Conservation (phyloP, 2,888 invertebrate genomes). For the Troilus luridus region DNA sequence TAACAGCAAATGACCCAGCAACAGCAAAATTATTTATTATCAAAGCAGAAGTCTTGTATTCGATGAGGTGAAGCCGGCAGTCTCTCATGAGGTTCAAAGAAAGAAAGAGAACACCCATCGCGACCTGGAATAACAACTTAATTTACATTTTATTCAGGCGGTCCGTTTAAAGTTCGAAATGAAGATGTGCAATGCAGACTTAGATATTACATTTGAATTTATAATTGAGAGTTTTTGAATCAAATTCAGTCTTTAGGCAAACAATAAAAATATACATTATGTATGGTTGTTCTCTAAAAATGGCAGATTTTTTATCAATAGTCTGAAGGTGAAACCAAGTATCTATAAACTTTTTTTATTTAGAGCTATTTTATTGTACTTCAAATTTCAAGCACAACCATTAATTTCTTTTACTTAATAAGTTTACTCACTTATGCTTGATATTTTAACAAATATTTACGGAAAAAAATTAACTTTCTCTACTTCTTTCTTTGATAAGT, state of each 20-base stretch:
- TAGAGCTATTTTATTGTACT: too few species aligned
- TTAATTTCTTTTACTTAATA: too few species aligned
- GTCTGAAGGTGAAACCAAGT: too few species aligned
- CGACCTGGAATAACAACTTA: constrained; percentile 73
- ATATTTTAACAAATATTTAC: too few species aligned
- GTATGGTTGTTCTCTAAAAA: too few species aligned
- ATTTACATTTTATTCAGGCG: not conserved
- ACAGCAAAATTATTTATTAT: constrained; percentile 81
- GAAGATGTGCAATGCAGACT: not conserved
- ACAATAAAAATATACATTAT: not conserved
- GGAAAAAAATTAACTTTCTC: too few species aligned
- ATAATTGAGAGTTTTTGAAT: not conserved
- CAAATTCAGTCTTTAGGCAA: not conserved
- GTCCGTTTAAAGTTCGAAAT: not conserved
- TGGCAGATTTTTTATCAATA: too few species aligned
- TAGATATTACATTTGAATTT: not conserved
- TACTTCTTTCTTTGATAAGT: too few species aligned
- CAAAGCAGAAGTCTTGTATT: constrained; percentile 79
- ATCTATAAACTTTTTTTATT: too few species aligned
- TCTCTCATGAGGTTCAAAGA: constrained; percentile 82
- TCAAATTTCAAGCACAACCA: too few species aligned
- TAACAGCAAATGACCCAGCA: constrained; percentile 79
- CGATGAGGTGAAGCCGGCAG: constrained; percentile 81
- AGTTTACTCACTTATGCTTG: too few species aligned
- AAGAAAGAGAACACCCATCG: constrained; percentile 80